These are phyloP conservation scores for Tipula unca DNA, from an alignment of 2,888 invertebrate species.

Conservation along the genomic window DNA sequence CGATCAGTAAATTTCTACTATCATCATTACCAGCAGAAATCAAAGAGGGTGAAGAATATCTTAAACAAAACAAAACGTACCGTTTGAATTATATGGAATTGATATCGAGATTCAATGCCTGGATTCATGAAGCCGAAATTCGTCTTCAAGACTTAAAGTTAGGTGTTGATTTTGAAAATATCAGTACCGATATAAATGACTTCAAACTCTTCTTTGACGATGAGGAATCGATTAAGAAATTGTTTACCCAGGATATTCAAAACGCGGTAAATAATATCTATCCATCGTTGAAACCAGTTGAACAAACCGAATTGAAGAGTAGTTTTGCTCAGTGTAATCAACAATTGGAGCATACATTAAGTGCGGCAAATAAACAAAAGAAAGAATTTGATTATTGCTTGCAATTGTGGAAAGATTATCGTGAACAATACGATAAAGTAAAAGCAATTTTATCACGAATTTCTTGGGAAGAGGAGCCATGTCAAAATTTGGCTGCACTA, in stretches of 20 bases:
- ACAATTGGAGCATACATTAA: conserved; percentile 69
- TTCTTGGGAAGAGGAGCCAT: conserved; percentile 68
- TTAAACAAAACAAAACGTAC: conserved; percentile 66
- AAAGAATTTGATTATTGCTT: conserved; percentile 73
- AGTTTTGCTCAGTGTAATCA: conserved; percentile 77
- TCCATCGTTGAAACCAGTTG: conserved; percentile 70
- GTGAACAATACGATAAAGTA: conserved; percentile 67
- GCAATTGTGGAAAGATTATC: conserved; percentile 80
- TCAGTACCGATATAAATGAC: conserved; percentile 72
- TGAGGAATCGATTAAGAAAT: conserved; percentile 65
- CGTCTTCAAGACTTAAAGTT: conserved; percentile 68
- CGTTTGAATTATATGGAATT: conserved; percentile 68
- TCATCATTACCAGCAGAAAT: conserved; percentile 72
- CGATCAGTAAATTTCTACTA: conserved; percentile 71
- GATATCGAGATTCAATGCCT: conserved; percentile 68
- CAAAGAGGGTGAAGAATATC: conserved; percentile 69
- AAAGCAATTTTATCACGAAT: conserved; percentile 65
- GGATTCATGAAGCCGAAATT: conserved; percentile 76
- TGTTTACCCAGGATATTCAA: conserved; percentile 73
- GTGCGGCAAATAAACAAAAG: conserved; percentile 72
- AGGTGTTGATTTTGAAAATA: conserved; percentile 82
- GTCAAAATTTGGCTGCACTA: conserved; percentile 70
- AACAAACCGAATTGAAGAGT: conserved; percentile 74
- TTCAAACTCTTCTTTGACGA: conserved; percentile 80
- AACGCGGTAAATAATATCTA: conserved; percentile 80